phyloP scores from a whole-genome alignment of 2,888 invertebrate species.

The Petrolisthes manimaculis region DNA sequence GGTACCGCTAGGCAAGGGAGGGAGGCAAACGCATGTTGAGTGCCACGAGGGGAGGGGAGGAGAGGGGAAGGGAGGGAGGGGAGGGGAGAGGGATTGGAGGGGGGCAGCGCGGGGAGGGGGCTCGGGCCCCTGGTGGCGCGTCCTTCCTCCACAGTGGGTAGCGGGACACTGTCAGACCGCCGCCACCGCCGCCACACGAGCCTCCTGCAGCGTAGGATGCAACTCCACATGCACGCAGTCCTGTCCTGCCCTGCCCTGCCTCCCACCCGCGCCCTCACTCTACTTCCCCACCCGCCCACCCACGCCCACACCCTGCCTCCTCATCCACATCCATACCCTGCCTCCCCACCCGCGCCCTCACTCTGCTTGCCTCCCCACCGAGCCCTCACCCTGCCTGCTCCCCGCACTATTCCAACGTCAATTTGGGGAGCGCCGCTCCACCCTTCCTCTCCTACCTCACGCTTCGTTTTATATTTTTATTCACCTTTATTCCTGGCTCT shows the following conservation, averaged over 20 bases:
- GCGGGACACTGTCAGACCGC: conserved; percentile 49
- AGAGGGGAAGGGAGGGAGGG: not conserved
- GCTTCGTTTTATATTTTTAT: not conserved
- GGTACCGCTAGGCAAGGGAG: too few relatives aligned
- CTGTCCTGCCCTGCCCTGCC: not conserved
- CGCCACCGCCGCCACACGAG: conserved; percentile 30
- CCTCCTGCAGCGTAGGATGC: conserved; percentile 43
- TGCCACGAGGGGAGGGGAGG: conserved; percentile 4
- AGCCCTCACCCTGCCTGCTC: not conserved
- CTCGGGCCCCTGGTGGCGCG: conserved; percentile 32
- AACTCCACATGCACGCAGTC: conserved; percentile 22
- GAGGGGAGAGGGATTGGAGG: not conserved
- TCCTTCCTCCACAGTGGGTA: conserved; percentile 55
- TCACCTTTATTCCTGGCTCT: not conserved
- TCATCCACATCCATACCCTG: not conserved
- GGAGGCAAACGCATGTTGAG: not conserved
- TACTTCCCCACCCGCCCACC: not conserved
- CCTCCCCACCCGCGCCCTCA: not conserved
- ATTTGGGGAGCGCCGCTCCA: too few relatives aligned
- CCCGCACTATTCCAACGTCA: not conserved
- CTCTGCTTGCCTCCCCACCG: not conserved
- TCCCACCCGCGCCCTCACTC: conserved; percentile 3
- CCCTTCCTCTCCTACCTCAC: not conserved
- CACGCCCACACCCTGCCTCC: not conserved
- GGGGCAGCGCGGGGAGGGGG: not conserved